Conservation (phyloP, 2,113 vertebrate species). For the Antigone vipio region DNA sequence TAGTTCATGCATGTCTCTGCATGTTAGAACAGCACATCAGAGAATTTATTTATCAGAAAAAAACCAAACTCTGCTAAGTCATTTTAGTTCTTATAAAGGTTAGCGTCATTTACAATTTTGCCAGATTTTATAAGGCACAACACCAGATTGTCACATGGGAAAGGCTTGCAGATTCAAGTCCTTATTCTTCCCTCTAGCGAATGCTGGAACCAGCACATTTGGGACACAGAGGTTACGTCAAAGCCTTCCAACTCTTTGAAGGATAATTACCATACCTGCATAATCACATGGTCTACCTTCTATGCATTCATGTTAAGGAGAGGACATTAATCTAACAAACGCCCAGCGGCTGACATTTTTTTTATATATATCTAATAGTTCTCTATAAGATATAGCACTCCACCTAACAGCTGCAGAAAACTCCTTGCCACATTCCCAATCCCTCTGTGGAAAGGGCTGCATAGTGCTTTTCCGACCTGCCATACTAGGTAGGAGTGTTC, state of each 20-base stretch:
- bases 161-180: constrained; percentile 37
- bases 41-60: constrained; percentile 49
- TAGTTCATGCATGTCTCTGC: constrained; percentile 52
- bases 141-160: constrained; percentile 24
- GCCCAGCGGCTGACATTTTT: constrained; percentile 44
- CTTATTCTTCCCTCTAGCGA: constrained; percentile 33
- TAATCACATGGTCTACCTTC: constrained; percentile 52
- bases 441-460: not conserved
- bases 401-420: constrained; percentile 35
- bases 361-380: not conserved
- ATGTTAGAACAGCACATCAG: constrained; percentile 30
- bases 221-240: constrained; percentile 57
- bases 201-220: constrained; percentile 31
- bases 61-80: not conserved
- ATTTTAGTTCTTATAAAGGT: constrained; percentile 22
- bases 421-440: not conserved
- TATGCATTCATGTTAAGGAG: constrained; percentile 24
- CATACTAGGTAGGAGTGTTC: not conserved
- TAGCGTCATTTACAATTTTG: not conserved
- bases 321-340: constrained; percentile 62
- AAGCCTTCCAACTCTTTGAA: constrained; percentile 62
- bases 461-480: not conserved
- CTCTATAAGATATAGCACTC: not conserved
- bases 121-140: constrained; percentile 30
- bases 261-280: constrained; percentile 63